Conservation (phyloP, 2,888 invertebrate genomes). For the Herminia tarsipennalis region DNA sequence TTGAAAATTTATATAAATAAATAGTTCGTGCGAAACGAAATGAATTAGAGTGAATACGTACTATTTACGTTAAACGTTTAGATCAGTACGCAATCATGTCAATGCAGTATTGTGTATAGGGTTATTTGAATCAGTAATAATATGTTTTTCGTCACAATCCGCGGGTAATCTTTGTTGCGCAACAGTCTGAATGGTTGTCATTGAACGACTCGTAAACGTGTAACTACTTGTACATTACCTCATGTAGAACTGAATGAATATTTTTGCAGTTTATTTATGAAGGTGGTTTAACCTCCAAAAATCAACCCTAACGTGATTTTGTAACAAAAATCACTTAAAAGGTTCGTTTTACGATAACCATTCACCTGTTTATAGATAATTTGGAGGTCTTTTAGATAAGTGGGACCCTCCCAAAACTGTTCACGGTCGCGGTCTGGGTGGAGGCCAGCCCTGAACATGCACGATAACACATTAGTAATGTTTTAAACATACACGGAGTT, state of each 20-base stretch:
- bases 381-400: conserved; percentile 4
- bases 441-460: no score
- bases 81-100: conserved; percentile 31
- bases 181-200: conserved; percentile 62
- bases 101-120: conserved; percentile 39
- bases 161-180: conserved; percentile 67
- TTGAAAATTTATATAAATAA: conserved; percentile 28
- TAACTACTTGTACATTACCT: conserved; percentile 17
- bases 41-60: conserved; percentile 14
- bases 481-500: no score
- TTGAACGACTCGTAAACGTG: conserved; percentile 43
- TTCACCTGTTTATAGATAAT: not conserved
- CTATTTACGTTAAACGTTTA: conserved; percentile 29
- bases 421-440: conserved; percentile 5
- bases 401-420: conserved; percentile 1
- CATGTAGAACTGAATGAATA: not conserved
- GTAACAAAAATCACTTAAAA: no score
- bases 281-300: no score
- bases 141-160: conserved; percentile 68
- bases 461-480: no score
- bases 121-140: conserved; percentile 55
- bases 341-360: conserved; percentile 6
- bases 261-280: not conserved
- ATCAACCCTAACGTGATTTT: no score
- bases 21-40: conserved; percentile 33